Percentiles rank a stretch among this genome's conserved stretches.
phyloP scores from a whole-genome alignment of 2,113 vertebrate genomes.

The Chauna torquata region DNA sequence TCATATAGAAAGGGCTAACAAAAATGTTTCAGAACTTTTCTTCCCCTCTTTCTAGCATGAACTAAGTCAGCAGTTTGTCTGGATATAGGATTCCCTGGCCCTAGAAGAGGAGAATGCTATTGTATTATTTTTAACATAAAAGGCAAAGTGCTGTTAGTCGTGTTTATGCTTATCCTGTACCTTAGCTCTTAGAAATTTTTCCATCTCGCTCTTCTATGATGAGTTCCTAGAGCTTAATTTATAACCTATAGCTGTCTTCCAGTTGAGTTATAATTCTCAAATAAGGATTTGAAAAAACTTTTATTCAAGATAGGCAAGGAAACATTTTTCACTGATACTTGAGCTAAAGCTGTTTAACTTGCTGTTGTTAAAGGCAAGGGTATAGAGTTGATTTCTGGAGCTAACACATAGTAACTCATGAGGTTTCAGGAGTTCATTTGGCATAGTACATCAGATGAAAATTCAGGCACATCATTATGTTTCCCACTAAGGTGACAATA shows the following conservation, averaged over 20 bases:
- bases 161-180: neutral
- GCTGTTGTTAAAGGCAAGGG: neutral
- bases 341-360: neutral
- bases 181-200: neutral
- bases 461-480: neutral
- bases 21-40: neutral
- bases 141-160: neutral
- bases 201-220: neutral
- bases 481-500: neutral
- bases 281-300: neutral
- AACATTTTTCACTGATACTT: neutral
- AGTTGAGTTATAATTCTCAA: neutral
- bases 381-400: neutral
- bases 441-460: neutral
- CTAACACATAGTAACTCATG: accelerated
- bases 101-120: neutral
- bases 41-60: neutral
- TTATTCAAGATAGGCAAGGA: neutral
- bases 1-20: neutral
- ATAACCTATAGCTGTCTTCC: neutral
- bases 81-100: neutral
- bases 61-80: neutral
- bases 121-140: neutral
- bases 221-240: neutral
- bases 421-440: neutral